A percentile compares a stretch with the other conserved stretches of the same genome.
Evolutionary conservation across 2,113 vertebrate species (phyloP).

Genomic region (Chloroceryle aenea): DNA sequence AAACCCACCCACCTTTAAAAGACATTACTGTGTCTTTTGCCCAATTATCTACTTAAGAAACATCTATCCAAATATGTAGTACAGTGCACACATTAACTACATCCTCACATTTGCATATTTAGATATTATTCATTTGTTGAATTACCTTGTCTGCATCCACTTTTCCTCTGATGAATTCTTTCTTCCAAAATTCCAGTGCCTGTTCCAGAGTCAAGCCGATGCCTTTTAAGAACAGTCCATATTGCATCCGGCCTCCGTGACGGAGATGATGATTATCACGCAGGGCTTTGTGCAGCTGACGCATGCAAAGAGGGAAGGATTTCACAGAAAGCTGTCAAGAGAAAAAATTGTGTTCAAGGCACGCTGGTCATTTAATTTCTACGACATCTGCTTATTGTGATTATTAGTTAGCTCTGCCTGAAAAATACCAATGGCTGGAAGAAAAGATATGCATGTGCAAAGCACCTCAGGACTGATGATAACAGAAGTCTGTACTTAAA

Average conservation of each 20-base stretch:
- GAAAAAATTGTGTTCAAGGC: not conserved
- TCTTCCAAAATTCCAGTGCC: constrained; percentile 95
- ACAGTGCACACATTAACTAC: not conserved
- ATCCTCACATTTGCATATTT: not conserved
- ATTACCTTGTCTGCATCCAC: constrained; percentile 96
- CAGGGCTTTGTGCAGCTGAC: constrained; percentile 89
- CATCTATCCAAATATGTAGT: not conserved
- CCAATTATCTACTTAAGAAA: not conserved
- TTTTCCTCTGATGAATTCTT: constrained; percentile 92
- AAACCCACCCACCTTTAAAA: not conserved
- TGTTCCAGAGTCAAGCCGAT: constrained; percentile 94
- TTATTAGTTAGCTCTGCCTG: not conserved
- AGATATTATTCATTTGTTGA: not conserved
- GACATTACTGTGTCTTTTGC: not conserved
- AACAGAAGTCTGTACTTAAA: not conserved
- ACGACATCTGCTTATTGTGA: not conserved
- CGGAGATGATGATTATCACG: constrained; percentile 94
- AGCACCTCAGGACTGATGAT: not conserved
- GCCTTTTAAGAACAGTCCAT: constrained; percentile 95
- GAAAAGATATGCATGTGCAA: not conserved
- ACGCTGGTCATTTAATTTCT: not conserved
- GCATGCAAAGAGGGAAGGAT: constrained; percentile 95
- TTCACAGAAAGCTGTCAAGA: constrained; percentile 84
- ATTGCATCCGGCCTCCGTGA: constrained; percentile 95
- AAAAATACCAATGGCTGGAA: not conserved